Evolutionary conservation across 2,113 vertebrate species (phyloP), one percentile per base, ranked within the genome.

Genomic region (Calyptommatus sinebrachiatus): DNA sequence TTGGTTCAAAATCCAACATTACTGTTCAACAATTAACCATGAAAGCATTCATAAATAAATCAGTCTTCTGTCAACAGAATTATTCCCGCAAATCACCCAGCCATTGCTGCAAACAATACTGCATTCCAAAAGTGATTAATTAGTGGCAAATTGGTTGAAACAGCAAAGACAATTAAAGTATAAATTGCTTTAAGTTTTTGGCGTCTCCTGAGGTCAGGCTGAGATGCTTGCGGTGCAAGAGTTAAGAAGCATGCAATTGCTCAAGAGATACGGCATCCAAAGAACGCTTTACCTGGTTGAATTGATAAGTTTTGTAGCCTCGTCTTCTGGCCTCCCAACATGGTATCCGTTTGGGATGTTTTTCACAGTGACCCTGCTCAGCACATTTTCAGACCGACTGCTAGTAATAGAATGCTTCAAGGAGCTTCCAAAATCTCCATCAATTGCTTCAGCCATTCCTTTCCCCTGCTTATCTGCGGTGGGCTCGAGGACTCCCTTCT

Each of bases 351-450:
- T 99, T 4, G 96, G 96, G 83, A 98, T 90, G 1, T 75, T 90
- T 76, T 95, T 96, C 86, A 97, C 90, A 73, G 96, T 95, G 26
- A 96, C 92, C 53, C 95, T 94, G 84, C 97, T 98, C 90, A 99
- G 94, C 77, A 98, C 96, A 0, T 97, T 98, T 92, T 99, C 98
- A 0, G 98, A 99, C 86, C 96, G 96, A 94, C 97, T 99, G 84
- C 97, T 96, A 24, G 97, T 96, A 83, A 99, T 98, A 35, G 97
- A 97, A 87, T 96, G 95, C 79, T 96, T 94, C 84, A 99, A 94
- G 0, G 97, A 97, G 91, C 97, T 98, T 79, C 95, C 96, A 84
- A 93, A 93, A 70, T 91, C 91, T 41, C 92, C 94, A 12, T 90
- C 85, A 0, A 1, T 28, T 5, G 84, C 53, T 6, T 94, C 94